A percentile compares a stretch with the other conserved stretches of the same genome.
Conservation (phyloP, 1,140 invertebrate species). For the Drosophila sechellia region DNA sequence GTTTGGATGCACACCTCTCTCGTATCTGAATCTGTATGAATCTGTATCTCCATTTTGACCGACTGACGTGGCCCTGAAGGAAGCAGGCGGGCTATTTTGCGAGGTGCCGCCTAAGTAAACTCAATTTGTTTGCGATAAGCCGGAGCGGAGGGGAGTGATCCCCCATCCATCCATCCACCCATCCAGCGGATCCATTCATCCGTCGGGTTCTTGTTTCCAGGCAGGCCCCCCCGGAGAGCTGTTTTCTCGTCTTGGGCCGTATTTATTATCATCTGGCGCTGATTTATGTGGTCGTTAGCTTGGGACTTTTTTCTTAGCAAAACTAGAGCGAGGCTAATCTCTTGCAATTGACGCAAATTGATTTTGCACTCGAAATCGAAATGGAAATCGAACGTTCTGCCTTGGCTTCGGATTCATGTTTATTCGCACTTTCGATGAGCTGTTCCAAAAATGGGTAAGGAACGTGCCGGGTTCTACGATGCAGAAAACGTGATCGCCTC, state of each 20-base stretch:
- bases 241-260: conserved; percentile 41
- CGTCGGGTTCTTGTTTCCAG: conserved; percentile 40
- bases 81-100: conserved; percentile 22
- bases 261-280: conserved; percentile 68
- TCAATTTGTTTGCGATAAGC: conserved; percentile 38
- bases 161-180: conserved; percentile 8
- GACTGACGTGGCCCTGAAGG: conserved; percentile 44
- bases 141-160: neutral
- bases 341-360: conserved; percentile 78
- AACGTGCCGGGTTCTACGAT: conserved; percentile 37
- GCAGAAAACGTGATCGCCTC: conserved; percentile 30
- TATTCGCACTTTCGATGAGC: conserved; percentile 21
- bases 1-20: no score
- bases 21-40: neutral
- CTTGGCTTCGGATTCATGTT: conserved; percentile 45
- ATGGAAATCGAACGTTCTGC: conserved; percentile 25
- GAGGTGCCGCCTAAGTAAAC: conserved; percentile 15
- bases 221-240: conserved; percentile 28
- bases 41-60: conserved; percentile 17
- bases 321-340: conserved; percentile 79
- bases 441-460: conserved; percentile 26
- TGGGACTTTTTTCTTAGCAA: conserved; percentile 23
- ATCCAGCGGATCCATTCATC: neutral
- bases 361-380: conserved; percentile 59
- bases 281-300: conserved; percentile 63